Percentiles rank a stretch among this genome's conserved stretches.
phyloP scores from a whole-genome alignment of 2,888 invertebrate genomes.

The Invenusta paracnida region DNA sequence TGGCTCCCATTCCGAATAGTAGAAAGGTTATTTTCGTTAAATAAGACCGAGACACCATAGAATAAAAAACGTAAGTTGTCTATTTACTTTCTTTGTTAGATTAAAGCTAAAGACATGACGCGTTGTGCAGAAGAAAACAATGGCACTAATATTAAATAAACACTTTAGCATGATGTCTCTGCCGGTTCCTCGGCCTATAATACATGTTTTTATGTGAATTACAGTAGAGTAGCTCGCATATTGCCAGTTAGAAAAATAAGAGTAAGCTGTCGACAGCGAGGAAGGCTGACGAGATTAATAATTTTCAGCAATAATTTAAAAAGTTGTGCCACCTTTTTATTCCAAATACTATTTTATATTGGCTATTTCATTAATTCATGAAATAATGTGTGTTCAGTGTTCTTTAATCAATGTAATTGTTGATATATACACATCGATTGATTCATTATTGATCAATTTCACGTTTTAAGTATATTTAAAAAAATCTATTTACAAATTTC shows the following conservation, averaged over 20 bases:
- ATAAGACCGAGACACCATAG: neutral
- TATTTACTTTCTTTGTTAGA: neutral
- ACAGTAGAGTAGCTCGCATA: neutral
- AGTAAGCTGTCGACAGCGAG: neutral
- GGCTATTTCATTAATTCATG: neutral
- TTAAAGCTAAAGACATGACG: neutral
- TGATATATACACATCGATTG: neutral
- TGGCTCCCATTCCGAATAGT: slow-evolving; percentile 3
- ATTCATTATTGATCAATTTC: neutral
- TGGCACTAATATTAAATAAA: neutral
- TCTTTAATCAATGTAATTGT: neutral
- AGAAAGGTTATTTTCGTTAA: neutral
- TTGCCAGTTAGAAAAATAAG: neutral
- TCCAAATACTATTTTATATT: neutral
- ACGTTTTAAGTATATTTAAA: neutral
- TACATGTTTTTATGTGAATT: neutral
- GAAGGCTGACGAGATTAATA: neutral
- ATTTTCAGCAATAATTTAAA: neutral
- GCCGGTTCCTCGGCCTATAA: neutral
- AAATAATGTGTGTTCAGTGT: neutral
- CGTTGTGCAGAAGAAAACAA: neutral
- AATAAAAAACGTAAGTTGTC: neutral
- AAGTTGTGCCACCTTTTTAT: neutral
- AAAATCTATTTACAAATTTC: neutral
- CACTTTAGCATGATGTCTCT: neutral